These are phyloP conservation scores for Spheniscus mendiculus DNA, from an alignment of 2,113 vertebrate genomes.

Conservation along the genomic window DNA sequence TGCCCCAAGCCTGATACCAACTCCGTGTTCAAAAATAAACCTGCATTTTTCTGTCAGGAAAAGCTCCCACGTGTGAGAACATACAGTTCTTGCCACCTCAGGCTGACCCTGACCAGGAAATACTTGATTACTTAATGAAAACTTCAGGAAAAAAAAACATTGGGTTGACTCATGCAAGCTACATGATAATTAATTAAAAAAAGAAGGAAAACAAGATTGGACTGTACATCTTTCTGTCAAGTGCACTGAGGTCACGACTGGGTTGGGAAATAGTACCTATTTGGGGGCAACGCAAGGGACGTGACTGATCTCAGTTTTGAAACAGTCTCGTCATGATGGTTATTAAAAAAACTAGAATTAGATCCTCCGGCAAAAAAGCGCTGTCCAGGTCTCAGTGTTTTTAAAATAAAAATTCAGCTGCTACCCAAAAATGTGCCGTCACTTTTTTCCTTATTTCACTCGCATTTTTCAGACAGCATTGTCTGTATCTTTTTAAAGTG, in stretches of 20 bases:
- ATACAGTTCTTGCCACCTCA: neutral
- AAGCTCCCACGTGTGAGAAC: neutral
- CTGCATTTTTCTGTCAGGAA: neutral
- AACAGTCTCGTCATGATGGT: neutral
- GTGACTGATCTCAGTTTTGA: neutral
- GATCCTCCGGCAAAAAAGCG: neutral
- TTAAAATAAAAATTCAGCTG: neutral
- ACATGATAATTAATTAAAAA: neutral
- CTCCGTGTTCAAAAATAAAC: neutral
- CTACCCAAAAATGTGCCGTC: neutral
- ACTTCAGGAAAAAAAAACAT: neutral
- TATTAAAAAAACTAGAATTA: neutral
- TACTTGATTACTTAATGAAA: neutral
- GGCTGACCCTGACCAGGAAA: neutral
- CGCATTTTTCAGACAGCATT: neutral
- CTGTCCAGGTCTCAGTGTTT: neutral
- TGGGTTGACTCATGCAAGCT: neutral
- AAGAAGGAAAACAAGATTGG: neutral
- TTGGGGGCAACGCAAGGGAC: neutral
- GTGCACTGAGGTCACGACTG: neutral
- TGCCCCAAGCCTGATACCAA: neutral
- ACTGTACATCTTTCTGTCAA: neutral
- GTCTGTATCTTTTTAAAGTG: neutral
- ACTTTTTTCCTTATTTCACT: neutral
- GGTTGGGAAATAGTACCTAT: neutral